Percentiles rank a stretch among this genome's conserved stretches.
Evolutionary conservation across 1,140 invertebrate genomes (phyloP).

Genomic region (Ceratina calcarata): DNA sequence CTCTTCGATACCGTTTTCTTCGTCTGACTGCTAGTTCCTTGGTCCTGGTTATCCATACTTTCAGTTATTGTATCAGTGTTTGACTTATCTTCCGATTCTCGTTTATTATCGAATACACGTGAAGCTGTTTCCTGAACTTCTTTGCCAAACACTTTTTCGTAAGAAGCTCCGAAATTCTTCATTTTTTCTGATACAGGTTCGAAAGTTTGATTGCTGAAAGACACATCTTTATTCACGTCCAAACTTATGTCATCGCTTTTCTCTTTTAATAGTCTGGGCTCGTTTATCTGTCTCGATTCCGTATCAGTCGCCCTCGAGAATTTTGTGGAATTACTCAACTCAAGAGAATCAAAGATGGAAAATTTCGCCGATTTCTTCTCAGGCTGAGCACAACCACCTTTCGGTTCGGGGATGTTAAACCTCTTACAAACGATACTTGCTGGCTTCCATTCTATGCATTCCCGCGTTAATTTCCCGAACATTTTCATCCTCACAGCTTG

Average conservation of each 20-base stretch:
- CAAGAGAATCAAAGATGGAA: conserved; percentile 89
- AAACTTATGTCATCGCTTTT: conserved; percentile 15
- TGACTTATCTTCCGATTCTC: not conserved
- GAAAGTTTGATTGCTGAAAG: conserved; percentile 15
- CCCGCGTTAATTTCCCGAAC: conserved; percentile 90
- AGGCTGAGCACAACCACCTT: conserved; percentile 79
- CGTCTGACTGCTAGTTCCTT: not conserved
- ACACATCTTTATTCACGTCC: conserved; percentile 4
- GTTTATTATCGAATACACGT: not conserved
- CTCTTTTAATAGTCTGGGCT: not conserved
- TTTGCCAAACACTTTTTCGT: conserved; percentile 70
- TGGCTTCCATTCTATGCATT: conserved; percentile 91
- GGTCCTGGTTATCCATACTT: not conserved
- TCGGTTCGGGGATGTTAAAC: conserved; percentile 96
- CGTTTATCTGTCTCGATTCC: not conserved
- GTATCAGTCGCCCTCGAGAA: conserved; percentile 67
- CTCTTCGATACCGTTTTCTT: conserved; percentile 21
- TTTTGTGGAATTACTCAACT: conserved; percentile 69
- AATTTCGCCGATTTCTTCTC: conserved; percentile 84
- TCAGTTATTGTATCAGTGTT: not conserved
- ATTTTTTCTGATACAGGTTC: conserved; percentile 64
- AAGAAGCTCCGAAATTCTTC: conserved; percentile 68
- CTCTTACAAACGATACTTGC: conserved; percentile 92
- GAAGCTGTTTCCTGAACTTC: conserved; percentile 37
- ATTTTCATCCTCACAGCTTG: conserved; percentile 89